A percentile compares a stretch with the other conserved stretches of the same genome.
Conservation (phyloP, 1,140 invertebrate species). For the Sycophaga agraensis region DNA sequence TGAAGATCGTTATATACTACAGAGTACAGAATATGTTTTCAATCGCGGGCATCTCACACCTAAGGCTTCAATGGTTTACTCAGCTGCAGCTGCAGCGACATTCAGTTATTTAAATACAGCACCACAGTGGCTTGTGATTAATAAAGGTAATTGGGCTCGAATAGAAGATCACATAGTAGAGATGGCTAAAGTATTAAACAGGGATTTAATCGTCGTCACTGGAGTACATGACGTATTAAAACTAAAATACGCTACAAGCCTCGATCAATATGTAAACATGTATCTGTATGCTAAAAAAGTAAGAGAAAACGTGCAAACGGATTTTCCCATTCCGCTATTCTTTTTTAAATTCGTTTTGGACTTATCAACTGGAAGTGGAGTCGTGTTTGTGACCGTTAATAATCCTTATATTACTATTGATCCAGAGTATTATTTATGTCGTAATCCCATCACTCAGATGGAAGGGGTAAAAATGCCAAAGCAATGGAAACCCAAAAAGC, state of each 20-base stretch:
- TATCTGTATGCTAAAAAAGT: conserved; percentile 47
- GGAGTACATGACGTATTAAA: conserved; percentile 55
- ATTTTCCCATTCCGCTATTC: conserved; percentile 55
- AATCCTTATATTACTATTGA: conserved; percentile 52
- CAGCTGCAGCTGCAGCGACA: neutral
- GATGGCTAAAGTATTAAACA: conserved; percentile 22
- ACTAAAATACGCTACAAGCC: conserved; percentile 46
- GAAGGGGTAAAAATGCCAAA: neutral
- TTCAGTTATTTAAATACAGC: neutral
- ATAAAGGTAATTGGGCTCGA: conserved; percentile 26
- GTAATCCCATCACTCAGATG: neutral
- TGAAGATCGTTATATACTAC: no score
- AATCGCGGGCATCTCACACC: neutral
- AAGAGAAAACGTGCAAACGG: conserved; percentile 41
- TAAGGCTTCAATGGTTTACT: neutral
- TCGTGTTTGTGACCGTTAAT: conserved; percentile 58
- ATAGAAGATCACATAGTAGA: conserved; percentile 36
- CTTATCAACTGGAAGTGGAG: conserved; percentile 43
- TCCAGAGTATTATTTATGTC: neutral
- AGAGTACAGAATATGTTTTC: neutral
- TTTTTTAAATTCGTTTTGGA: conserved; percentile 60
- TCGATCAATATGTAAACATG: conserved; percentile 49
- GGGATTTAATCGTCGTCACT: conserved; percentile 58
- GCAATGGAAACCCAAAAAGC: neutral
- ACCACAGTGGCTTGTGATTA: neutral